Evolutionary conservation across 2,888 invertebrate species (phyloP), one percentile per base, ranked within the genome.

Genomic region (Gerosis bhagava): DNA sequence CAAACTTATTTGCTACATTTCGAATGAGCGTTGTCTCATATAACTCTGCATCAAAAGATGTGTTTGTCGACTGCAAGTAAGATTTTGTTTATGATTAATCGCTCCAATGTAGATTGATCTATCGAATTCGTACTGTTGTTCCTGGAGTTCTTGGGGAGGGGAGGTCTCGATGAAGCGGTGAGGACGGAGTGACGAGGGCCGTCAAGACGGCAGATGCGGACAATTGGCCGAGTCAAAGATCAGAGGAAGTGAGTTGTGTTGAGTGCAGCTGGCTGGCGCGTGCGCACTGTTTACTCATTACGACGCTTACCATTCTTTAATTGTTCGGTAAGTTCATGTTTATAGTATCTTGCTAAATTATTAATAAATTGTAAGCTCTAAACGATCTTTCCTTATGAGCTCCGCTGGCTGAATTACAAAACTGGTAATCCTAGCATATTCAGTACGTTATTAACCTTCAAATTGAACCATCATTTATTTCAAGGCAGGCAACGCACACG

Each of bases 191-290:
- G 55, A 73, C 71, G 72, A 68, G 58, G 60, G 56, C 53, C 54
- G 67, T 57, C 63, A 69, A 77, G 78, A 76, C 67, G 76, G 72
- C 87, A 86, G 87, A 84, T 86, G 87, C 71, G 67, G 63, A 68
- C 81, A 84, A 86, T 86, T 86, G 84, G 60, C 61, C 52, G 75
- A 82, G 87, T 86, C 87, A 87, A 82, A 86, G 87, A 84, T 86
- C 87, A 87, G 84, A 86, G 87, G 87, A 87, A 86, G 87, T 80
- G 71, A 40, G 31, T 28, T 21, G 40, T 40, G 40, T 57, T 46
- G 56, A 44, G 57, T 55, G 65, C 72, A 70, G 72, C 63, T 67
- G 70, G 57, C 44, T 47, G 63, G 70, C 67, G 73, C 73, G 74
- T 74, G 78, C 77, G 77, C 81, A 66, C 67, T 70, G 67, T 71